phyloP scores from a whole-genome alignment of 2,797 vertebrate species.

The Perdix hodgsoniae region DNA sequence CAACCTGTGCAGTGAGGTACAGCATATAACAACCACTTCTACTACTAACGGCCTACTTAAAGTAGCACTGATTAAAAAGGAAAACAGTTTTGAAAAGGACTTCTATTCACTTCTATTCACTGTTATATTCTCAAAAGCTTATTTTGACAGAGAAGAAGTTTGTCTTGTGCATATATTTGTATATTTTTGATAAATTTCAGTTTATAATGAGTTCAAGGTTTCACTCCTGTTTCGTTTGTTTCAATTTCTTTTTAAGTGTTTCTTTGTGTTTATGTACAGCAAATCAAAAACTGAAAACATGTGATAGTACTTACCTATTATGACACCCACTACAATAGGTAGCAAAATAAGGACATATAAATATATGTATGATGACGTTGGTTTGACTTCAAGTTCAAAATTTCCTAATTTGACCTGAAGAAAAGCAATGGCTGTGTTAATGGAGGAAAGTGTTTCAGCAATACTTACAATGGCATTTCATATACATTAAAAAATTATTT shows the following conservation, averaged over 20 bases:
- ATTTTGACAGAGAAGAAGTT: neutral
- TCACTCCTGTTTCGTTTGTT: neutral
- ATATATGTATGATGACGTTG: slow-evolving; percentile 62
- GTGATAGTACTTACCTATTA: slow-evolving; percentile 82
- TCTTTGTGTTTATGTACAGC: neutral
- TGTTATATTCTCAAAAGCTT: neutral
- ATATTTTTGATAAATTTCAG: neutral
- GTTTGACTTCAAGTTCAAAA: slow-evolving; percentile 59
- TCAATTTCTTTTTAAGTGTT: neutral
- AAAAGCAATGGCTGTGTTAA: slow-evolving; percentile 19
- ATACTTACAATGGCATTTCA: neutral
- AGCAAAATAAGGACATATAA: slow-evolving; percentile 78
- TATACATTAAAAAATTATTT: neutral
- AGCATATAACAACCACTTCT: neutral
- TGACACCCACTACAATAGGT: slow-evolving; percentile 81
- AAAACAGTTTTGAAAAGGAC: neutral
- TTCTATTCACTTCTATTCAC: neutral
- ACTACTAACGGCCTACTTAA: neutral
- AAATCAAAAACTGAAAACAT: slow-evolving; percentile 34
- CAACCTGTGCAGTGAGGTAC: neutral
- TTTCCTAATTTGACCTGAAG: slow-evolving; percentile 86
- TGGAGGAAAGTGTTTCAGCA: neutral
- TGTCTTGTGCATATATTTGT: neutral
- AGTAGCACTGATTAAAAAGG: neutral
- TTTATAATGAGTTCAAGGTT: neutral